These are phyloP conservation scores for Micrasema longulum DNA, from an alignment of 1,140 invertebrate species.

Conservation along the genomic window DNA sequence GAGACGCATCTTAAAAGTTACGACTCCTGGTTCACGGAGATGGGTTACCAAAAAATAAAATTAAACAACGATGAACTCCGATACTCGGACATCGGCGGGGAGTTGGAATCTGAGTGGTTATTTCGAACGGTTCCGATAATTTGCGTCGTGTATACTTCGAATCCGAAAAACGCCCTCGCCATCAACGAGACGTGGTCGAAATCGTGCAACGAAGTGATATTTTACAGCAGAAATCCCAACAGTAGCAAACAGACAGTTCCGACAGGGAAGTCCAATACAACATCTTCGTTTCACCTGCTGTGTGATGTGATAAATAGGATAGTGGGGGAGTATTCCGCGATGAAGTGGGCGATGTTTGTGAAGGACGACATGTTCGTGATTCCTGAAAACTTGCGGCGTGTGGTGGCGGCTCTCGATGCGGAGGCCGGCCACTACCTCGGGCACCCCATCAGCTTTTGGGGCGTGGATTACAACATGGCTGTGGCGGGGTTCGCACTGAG, in stretches of 20 bases:
- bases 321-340: constrained; percentile 51
- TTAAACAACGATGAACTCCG: constrained; percentile 43
- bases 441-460: constrained; percentile 66
- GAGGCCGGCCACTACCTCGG: constrained; percentile 66
- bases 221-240: constrained; percentile 36
- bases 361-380: constrained; percentile 67
- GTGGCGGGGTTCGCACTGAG: constrained; percentile 69
- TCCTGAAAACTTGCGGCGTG: constrained; percentile 65
- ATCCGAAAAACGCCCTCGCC: constrained; percentile 31
- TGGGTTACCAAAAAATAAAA: constrained; percentile 7
- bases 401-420: constrained; percentile 61
- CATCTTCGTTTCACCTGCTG: constrained; percentile 65
- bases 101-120: constrained; percentile 40
- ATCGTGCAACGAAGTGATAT: constrained; percentile 46
- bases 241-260: constrained; percentile 13
- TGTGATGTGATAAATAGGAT: constrained; percentile 62
- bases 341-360: constrained; percentile 66
- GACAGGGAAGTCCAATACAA: constrained; percentile 34
- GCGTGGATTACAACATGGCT: constrained; percentile 66
- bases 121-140: constrained; percentile 30
- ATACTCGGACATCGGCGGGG: constrained; percentile 9
- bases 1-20: constrained; percentile 13
- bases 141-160: constrained; percentile 46
- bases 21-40: constrained; percentile 29
- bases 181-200: constrained; percentile 46